Conservation (phyloP, 2,888 invertebrate species). For the Drosophila antonietae region DNA sequence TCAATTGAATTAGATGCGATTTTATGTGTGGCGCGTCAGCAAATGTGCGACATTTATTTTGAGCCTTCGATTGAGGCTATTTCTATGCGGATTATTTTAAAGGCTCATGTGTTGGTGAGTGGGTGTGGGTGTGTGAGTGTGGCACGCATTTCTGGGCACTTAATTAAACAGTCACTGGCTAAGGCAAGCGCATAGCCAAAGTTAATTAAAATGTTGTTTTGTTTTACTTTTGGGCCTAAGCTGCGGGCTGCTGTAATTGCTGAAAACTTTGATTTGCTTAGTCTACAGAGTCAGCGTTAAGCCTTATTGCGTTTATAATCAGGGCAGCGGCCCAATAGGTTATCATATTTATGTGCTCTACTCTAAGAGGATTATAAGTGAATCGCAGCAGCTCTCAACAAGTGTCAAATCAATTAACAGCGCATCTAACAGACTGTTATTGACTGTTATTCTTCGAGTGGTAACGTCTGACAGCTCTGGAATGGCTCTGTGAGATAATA, state of each 20-base stretch:
- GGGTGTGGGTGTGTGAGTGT: constrained; percentile 5
- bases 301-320: constrained; percentile 33
- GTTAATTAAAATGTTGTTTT: constrained; percentile 74
- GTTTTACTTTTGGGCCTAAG: constrained; percentile 56
- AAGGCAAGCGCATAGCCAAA: constrained; percentile 33
- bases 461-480: neutral
- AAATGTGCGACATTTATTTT: constrained; percentile 23
- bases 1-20: constrained; percentile 46
- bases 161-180: constrained; percentile 41
- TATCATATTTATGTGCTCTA: neutral
- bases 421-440: neutral
- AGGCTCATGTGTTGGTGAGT: constrained; percentile 4
- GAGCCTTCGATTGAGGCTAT: constrained; percentile 17
- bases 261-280: constrained; percentile 31
- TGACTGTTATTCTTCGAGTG: neutral
- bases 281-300: constrained; percentile 30
- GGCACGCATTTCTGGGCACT: constrained; percentile 25
- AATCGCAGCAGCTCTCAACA: constrained; percentile 8
- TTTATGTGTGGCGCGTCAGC: constrained; percentile 29
- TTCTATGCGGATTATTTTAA: constrained; percentile 22
- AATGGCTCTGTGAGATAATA: neutral
- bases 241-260: constrained; percentile 46
- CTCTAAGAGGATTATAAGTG: constrained; percentile 22
- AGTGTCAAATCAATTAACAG: constrained; percentile 10
- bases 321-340: neutral